Percentiles rank a stretch among this genome's conserved stretches.
These are phyloP conservation scores for Coturnix japonica DNA, from an alignment of 2,113 vertebrate species.

Conservation along the genomic window DNA sequence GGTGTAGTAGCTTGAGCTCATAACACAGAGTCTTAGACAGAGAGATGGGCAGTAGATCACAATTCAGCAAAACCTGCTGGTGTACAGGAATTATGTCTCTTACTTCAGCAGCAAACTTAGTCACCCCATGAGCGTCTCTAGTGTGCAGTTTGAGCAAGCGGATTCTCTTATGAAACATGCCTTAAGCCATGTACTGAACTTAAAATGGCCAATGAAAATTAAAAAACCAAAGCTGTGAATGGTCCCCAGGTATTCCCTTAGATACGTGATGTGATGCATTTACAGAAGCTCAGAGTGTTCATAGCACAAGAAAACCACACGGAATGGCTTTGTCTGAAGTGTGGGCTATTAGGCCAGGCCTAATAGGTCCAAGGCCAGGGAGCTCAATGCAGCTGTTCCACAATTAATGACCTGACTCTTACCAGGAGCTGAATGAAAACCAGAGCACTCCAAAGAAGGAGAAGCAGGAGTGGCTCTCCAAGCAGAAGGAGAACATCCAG, in stretches of 20 bases:
- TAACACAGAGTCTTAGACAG: neutral
- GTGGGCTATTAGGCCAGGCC: neutral
- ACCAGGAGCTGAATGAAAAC: constrained; percentile 96
- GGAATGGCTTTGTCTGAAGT: neutral
- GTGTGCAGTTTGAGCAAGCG: neutral
- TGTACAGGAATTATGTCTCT: constrained; percentile 28
- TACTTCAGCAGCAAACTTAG: neutral
- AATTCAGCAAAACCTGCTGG: constrained; percentile 12
- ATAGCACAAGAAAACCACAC: neutral
- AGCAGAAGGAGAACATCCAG: constrained; percentile 98
- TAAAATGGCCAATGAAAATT: neutral
- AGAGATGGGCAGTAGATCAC: constrained; percentile 49
- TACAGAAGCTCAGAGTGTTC: neutral
- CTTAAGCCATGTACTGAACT: neutral
- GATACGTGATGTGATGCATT: neutral
- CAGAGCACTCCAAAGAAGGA: constrained; percentile 99
- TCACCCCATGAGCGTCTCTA: neutral
- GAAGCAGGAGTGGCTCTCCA: constrained; percentile 98
- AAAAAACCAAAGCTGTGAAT: neutral
- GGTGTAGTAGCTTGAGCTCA: constrained; percentile 14
- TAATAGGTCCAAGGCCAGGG: neutral
- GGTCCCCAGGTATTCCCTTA: neutral
- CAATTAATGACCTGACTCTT: constrained; percentile 37
- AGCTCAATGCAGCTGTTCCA: constrained; percentile 16
- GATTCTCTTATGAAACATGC: neutral